A percentile compares a stretch with the other conserved stretches of the same genome.
Evolutionary conservation across 2,888 invertebrate species (phyloP).

Genomic region (Drosophila meridiana): DNA sequence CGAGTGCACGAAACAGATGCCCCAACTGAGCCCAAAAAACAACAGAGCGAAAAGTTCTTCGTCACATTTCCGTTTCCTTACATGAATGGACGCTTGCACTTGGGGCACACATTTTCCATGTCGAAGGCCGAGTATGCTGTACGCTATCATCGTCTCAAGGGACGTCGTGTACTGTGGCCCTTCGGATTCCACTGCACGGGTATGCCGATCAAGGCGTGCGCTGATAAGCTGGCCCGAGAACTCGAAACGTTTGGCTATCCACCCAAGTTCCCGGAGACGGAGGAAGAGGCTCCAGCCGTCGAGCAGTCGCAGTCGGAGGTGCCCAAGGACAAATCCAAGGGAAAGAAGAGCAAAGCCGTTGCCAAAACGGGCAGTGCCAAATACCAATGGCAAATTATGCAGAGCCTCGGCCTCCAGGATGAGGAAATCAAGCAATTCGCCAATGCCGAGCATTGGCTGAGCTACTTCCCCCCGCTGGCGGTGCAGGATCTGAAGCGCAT

Average conservation of each 20-base stretch:
- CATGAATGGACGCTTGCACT: slow-evolving; percentile 99
- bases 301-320: slow-evolving; percentile 87
- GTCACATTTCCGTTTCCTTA: slow-evolving; percentile 99
- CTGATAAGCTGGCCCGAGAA: slow-evolving; percentile 98
- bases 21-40: slow-evolving; percentile 87
- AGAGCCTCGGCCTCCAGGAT: slow-evolving; percentile 94
- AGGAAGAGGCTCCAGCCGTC: slow-evolving; percentile 84
- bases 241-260: slow-evolving; percentile 96
- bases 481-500: slow-evolving; percentile 94
- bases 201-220: slow-evolving; percentile 99
- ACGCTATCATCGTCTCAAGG: slow-evolving; percentile 96
- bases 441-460: slow-evolving; percentile 96
- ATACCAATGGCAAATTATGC: slow-evolving; percentile 99
- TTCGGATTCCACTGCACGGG: slow-evolving; percentile 99
- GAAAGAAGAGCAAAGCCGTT: slow-evolving; percentile 97
- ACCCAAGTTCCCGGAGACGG: slow-evolving; percentile 91
- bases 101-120: slow-evolving; percentile 98
- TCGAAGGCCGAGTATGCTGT: slow-evolving; percentile 99
- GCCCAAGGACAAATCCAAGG: slow-evolving; percentile 94
- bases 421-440: slow-evolving; percentile 97
- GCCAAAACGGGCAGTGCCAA: slow-evolving; percentile 96
- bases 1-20: slow-evolving; percentile 94
- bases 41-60: slow-evolving; percentile 92
- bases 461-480: slow-evolving; percentile 97
- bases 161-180: slow-evolving; percentile 96